Base-by-base conservation (phyloP, 1,140 invertebrate genomes). In the Hylaeus anthracinus region DNA sequence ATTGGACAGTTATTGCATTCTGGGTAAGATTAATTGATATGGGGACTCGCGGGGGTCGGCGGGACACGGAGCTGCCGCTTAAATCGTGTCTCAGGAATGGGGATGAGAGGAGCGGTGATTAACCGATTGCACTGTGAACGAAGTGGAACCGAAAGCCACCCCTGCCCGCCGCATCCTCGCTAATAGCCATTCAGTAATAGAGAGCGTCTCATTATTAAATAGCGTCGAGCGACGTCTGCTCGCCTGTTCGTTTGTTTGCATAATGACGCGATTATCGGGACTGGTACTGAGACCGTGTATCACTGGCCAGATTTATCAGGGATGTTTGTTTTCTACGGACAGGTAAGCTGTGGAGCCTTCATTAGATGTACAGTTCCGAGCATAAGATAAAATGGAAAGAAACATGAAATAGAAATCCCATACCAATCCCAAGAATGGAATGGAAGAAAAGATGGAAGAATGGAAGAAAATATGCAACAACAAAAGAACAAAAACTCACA, bases 1-100 rank as follows among this genome's bases (percentile, higher is more conserved):
- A 93, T 93, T 92, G 93, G 93, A 93, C 92, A 93, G 93, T 93
- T 93, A 93, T 93, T 93, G 93, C 93, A 93, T 93, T 93, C 93
- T 93, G 90, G 89, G 89, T 90, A 93, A 93, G 93, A 93, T 93
- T 93, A 93, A 93, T 93, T 92, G 93, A 90, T 87, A 86, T 88
- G 89, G 90, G 91, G 86, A 85, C 81, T 66, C 48, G 87, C 73
- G 78, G 79, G 88, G 79, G 82, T 53, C 14, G 79, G 63, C 72
- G 80, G 60, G 37, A 64, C 75, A 79, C 81, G 63, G 75, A 67
- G 72, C 78, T 64, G 64, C 64, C 85, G 87, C 84, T 84, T 85
- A 86, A 90, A 89, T 88, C 89, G 86, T 88, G 89, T 90, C 89
- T 90, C 89, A 90, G 83, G 74, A 80, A 73, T 43, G 58, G 67